Conservation (phyloP, 2,113 vertebrate genomes). For the Butorides virescens region DNA sequence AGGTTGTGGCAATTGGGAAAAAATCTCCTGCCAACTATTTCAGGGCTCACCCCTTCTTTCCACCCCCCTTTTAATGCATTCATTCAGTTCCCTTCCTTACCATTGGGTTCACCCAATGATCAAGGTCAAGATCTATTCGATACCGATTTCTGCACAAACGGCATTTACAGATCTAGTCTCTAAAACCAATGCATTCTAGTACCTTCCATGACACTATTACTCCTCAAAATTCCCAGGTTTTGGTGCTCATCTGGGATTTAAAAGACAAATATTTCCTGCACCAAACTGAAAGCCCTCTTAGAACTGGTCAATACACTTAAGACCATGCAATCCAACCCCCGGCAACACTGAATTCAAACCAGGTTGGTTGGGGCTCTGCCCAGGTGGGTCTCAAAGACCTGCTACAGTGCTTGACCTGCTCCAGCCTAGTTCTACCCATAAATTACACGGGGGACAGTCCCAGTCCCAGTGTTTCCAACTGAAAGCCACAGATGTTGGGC, state of each 20-base stretch:
- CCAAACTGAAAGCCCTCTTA: not conserved
- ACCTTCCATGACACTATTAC: rapidly evolving
- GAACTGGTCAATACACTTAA: not conserved
- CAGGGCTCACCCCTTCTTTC: not conserved
- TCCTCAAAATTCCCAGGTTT: not conserved
- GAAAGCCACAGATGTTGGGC: not conserved
- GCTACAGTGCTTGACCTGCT: rapidly evolving
- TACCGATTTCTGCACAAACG: not conserved
- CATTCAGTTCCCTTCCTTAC: not conserved
- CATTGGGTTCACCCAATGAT: not conserved
- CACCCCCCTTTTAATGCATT: not conserved
- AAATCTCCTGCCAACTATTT: too few species aligned
- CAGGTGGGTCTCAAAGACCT: not conserved
- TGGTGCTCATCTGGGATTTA: not conserved
- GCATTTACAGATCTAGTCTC: not conserved
- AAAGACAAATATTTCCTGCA: not conserved
- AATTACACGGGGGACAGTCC: not conserved
- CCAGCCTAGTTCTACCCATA: not conserved
- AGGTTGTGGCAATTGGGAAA: not conserved
- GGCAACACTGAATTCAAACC: not conserved
- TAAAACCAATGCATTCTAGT: not conserved
- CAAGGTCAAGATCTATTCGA: not conserved
- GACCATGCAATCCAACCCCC: not conserved
- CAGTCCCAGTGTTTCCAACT: not conserved
- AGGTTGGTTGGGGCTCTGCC: not conserved